phyloP scores from a whole-genome alignment of 2,888 invertebrate species.

The Phaonia tiefii region DNA sequence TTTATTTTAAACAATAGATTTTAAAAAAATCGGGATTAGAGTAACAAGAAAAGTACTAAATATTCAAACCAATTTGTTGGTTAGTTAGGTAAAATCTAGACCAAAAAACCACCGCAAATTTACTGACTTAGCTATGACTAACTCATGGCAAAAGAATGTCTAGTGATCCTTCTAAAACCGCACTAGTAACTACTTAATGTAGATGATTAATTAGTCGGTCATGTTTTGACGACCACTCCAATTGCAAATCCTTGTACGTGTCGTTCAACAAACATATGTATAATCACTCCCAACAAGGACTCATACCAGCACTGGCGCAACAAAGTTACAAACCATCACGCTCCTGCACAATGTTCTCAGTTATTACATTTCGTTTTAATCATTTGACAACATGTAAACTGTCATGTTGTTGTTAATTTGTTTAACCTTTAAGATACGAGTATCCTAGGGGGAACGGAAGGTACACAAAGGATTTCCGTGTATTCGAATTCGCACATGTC shows the following conservation, averaged over 20 bases:
- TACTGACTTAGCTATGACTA: too few relatives aligned
- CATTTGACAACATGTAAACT: constrained; percentile 74
- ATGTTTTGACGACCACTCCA: background rate
- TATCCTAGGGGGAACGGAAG: constrained; percentile 36
- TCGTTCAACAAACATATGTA: background rate
- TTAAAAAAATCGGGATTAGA: too few relatives aligned
- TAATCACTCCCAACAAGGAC: background rate
- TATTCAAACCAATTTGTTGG: too few relatives aligned
- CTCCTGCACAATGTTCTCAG: constrained; percentile 2
- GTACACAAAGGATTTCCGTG: too few relatives aligned
- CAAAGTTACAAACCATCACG: background rate
- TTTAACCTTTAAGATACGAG: constrained; percentile 63
- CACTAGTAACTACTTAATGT: background rate
- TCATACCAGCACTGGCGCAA: background rate
- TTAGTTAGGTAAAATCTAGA: too few relatives aligned
- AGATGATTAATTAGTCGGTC: constrained; percentile 27
- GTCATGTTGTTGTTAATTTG: constrained; percentile 70
- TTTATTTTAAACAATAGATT: too few relatives aligned
- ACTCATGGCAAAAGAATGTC: too few relatives aligned
- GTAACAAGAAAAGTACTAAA: too few relatives aligned
- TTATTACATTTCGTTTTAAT: constrained; percentile 70
- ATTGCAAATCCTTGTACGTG: too few relatives aligned
- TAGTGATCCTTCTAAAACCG: too few relatives aligned
- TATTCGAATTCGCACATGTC: constrained; percentile 32
- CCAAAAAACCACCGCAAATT: too few relatives aligned